A percentile compares a stretch with the other conserved stretches of the same genome.
Conservation (phyloP, 2,113 vertebrate species). For the Callorhinus ursinus region DNA sequence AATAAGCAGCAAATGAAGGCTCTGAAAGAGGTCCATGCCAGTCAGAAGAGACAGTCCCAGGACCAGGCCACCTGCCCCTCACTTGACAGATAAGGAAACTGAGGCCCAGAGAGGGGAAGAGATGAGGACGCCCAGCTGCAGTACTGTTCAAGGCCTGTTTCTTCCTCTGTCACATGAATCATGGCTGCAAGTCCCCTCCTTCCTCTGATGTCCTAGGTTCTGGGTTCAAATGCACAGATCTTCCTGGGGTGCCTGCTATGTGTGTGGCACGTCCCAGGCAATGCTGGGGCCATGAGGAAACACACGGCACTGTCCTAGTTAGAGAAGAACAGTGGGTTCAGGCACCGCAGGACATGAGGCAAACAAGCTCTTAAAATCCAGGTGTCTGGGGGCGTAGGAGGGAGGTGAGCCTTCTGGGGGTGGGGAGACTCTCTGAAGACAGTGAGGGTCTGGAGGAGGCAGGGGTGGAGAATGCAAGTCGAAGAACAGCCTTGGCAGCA, state of each 20-base stretch:
- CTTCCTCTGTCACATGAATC: background rate
- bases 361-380: background rate
- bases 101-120: background rate
- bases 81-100: background rate
- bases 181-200: background rate
- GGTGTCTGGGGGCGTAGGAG: background rate
- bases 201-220: background rate
- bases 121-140: background rate
- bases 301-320: rapidly evolving
- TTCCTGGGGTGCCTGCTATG: background rate
- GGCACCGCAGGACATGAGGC: background rate
- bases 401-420: background rate
- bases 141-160: background rate
- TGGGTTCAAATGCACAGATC: background rate
- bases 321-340: background rate
- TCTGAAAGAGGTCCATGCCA: background rate
- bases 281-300: rapidly evolving
- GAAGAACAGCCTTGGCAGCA: background rate
- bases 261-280: background rate
- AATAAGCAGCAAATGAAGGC: background rate
- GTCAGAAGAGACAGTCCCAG: background rate
- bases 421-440: background rate
- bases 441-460: background rate
- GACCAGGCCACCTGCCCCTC: background rate
- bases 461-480: background rate